phyloP scores from a whole-genome alignment of 1,140 invertebrate species.

The Cydia amplana region DNA sequence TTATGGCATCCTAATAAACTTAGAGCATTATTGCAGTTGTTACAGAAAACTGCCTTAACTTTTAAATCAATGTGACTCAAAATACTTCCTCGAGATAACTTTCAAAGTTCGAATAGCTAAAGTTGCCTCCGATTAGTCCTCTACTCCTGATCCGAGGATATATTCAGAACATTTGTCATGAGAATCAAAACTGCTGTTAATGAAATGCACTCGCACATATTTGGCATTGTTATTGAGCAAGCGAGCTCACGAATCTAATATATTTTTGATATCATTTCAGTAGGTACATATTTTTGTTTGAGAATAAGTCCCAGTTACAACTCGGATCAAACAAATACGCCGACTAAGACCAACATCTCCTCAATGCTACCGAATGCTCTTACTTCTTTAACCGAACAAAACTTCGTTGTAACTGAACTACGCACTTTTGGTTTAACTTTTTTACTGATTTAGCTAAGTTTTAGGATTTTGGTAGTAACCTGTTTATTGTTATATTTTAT shows the following conservation, averaged over 20 bases:
- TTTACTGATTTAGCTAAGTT: conserved; percentile 39
- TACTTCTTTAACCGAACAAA: conserved; percentile 73
- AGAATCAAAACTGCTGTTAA: background rate
- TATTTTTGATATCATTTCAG: background rate
- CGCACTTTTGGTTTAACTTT: conserved; percentile 33
- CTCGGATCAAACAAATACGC: conserved; percentile 68
- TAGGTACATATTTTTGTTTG: background rate
- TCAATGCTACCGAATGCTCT: conserved; percentile 74
- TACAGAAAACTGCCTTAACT: conserved; percentile 22
- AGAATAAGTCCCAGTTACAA: conserved; percentile 48
- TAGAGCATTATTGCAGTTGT: conserved; percentile 9
- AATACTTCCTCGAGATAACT: conserved; percentile 38
- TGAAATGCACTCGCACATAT: background rate
- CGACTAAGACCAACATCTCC: conserved; percentile 62
- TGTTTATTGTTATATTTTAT: too few relatives aligned
- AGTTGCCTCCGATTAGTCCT: conserved; percentile 65
- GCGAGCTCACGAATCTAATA: background rate
- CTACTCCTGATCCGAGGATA: background rate
- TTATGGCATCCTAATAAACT: background rate
- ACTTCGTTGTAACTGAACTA: conserved; percentile 44
- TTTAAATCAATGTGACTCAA: conserved; percentile 31
- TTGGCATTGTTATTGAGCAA: background rate
- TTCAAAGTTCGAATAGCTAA: conserved; percentile 63
- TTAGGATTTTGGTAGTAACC: background rate
- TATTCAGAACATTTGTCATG: too few relatives aligned